These are phyloP conservation scores for Chydorus sphaericus DNA, from an alignment of 2,888 invertebrate species.

Conservation along the genomic window DNA sequence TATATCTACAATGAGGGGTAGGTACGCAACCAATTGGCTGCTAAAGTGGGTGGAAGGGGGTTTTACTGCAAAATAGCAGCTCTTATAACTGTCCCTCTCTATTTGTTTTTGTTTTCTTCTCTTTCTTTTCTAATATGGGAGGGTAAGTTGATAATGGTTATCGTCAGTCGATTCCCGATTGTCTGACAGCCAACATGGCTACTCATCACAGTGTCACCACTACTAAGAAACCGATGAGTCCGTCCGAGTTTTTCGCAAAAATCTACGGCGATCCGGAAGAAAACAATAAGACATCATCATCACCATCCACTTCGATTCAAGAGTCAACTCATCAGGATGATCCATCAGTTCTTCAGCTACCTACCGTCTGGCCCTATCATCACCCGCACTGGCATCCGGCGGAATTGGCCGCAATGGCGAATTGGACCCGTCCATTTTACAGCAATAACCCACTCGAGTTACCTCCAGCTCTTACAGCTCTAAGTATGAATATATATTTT, in stretches of 20 bases:
- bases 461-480: not conserved
- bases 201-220: not conserved
- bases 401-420: not conserved
- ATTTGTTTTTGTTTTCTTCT: not conserved
- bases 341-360: no score
- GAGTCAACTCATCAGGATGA: no score
- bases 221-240: constrained; percentile 12
- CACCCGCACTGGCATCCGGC: not conserved
- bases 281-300: not conserved
- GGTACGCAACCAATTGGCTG: constrained; percentile 5
- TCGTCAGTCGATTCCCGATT: not conserved
- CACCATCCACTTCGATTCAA: not conserved
- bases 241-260: constrained; percentile 15
- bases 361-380: not conserved
- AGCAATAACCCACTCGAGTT: not conserved
- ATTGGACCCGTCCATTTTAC: not conserved
- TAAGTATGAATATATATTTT: not conserved
- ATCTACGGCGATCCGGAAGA: constrained; percentile 12
- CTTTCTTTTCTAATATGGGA: not conserved
- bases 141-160: not conserved
- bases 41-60: not conserved
- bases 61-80: not conserved
- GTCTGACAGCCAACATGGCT: not conserved
- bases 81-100: not conserved
- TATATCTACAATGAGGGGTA: not conserved